Evolutionary conservation across 2,113 vertebrate genomes (phyloP).

Genomic region (Aythya baeri): DNA sequence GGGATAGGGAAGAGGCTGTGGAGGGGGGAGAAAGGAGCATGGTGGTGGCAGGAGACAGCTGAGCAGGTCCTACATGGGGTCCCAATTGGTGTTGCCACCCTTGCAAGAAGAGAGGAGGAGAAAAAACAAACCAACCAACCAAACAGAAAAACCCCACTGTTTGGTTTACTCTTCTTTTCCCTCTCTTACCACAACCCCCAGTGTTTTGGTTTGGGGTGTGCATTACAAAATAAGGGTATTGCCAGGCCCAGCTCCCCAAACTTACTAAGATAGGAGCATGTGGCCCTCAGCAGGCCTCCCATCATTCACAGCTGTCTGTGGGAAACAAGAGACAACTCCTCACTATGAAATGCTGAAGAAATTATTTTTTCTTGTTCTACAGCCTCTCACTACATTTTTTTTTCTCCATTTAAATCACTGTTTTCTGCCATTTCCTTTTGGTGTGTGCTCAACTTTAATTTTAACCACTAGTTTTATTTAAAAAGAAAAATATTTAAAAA

Average conservation of each 20-base stretch:
- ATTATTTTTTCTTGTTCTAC: background rate
- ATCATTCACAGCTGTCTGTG: background rate
- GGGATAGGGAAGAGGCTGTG: background rate
- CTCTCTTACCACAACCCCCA: background rate
- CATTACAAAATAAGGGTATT: background rate
- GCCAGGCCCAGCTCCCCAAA: background rate
- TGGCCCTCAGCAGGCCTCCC: background rate
- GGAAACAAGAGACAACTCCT: background rate
- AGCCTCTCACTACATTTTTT: background rate
- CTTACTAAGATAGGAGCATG: accelerated
- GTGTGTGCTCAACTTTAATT: background rate
- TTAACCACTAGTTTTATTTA: background rate
- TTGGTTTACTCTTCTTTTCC: background rate
- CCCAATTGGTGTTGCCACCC: background rate
- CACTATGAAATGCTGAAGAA: background rate
- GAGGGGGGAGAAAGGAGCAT: background rate
- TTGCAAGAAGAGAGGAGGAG: background rate
- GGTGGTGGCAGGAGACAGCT: background rate
- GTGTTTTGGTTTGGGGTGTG: background rate
- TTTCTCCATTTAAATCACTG: background rate
- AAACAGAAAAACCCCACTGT: background rate
- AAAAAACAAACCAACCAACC: background rate
- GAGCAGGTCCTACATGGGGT: background rate
- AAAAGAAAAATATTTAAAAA: background rate
- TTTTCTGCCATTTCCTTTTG: background rate